Evolutionary conservation across 2,797 vertebrate genomes (phyloP).

Genomic region (Pithecia hirsuta): DNA sequence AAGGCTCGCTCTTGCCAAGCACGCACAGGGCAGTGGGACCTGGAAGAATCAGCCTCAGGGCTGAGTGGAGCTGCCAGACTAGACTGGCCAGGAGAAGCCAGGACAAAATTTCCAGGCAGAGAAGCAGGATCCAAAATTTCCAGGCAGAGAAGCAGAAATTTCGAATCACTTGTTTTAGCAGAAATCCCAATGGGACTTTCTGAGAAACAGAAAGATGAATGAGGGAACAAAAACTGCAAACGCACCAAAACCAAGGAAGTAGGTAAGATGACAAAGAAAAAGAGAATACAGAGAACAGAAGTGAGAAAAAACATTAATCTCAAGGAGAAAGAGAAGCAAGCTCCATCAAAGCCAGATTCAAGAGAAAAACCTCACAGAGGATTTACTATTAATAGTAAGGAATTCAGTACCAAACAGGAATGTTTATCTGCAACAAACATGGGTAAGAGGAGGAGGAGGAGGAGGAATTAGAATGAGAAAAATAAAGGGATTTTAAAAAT

Average conservation of each 20-base stretch:
- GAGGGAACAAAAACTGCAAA: background rate
- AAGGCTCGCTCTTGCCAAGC: background rate
- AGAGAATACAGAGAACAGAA: background rate
- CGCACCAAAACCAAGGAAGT: background rate
- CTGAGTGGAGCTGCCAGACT: background rate
- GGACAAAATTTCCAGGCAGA: slow-evolving; percentile 57
- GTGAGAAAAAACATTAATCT: background rate
- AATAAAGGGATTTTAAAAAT: background rate
- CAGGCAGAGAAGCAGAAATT: slow-evolving; percentile 41
- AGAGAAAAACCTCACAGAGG: background rate
- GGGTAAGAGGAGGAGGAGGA: background rate
- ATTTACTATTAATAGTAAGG: background rate
- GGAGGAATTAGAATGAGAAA: background rate
- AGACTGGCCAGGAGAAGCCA: background rate
- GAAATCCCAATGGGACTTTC: slow-evolving; percentile 34
- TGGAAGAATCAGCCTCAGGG: background rate
- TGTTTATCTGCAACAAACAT: background rate
- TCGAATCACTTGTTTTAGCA: slow-evolving; percentile 67
- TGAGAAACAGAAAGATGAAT: background rate
- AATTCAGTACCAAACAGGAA: background rate
- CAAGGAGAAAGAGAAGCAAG: background rate
- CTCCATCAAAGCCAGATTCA: background rate
- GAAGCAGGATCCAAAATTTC: slow-evolving; percentile 47
- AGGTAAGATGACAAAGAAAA: slow-evolving; percentile 7
- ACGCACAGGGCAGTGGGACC: background rate